Conservation (phyloP, 2,888 invertebrate species). For the Hoplodrina blanda region DNA sequence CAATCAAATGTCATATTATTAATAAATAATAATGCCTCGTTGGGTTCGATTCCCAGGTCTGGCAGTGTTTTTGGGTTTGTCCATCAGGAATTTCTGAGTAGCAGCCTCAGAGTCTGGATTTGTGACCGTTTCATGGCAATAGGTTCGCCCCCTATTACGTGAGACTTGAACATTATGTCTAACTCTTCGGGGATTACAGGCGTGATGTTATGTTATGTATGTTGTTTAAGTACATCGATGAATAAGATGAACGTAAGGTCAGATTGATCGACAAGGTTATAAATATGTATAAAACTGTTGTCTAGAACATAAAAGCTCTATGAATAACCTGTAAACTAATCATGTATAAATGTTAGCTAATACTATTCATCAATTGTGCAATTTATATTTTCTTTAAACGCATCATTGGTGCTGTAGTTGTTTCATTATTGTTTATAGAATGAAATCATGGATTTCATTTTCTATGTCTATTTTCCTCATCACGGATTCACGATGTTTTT, state of each 20-base stretch:
- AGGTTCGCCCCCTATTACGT: too few species aligned
- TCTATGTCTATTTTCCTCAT: constrained; percentile 44
- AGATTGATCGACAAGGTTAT: constrained; percentile 29
- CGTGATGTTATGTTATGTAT: too few species aligned
- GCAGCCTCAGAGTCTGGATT: too few species aligned
- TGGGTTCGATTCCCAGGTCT: too few species aligned
- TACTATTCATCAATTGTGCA: constrained; percentile 10
- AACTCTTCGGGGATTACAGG: too few species aligned
- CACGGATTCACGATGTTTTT: constrained; percentile 41
- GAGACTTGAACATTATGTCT: too few species aligned
- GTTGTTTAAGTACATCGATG: constrained; percentile 17
- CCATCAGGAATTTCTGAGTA: too few species aligned
- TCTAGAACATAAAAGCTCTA: constrained; percentile 20
- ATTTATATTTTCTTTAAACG: not conserved
- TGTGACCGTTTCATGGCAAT: too few species aligned
- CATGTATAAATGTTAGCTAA: constrained; percentile 18
- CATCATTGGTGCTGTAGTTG: constrained; percentile 21
- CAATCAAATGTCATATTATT: constrained; percentile 39
- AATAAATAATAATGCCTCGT: not conserved
- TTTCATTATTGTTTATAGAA: constrained; percentile 37
- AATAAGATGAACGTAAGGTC: constrained; percentile 34
- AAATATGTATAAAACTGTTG: constrained; percentile 13
- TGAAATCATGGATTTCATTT: constrained; percentile 26
- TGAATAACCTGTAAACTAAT: constrained; percentile 26
- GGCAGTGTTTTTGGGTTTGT: too few species aligned